Evolutionary conservation across 2,113 vertebrate species (phyloP), one percentile per base, ranked within the genome.

Genomic region (Paraplagusia blochii): DNA sequence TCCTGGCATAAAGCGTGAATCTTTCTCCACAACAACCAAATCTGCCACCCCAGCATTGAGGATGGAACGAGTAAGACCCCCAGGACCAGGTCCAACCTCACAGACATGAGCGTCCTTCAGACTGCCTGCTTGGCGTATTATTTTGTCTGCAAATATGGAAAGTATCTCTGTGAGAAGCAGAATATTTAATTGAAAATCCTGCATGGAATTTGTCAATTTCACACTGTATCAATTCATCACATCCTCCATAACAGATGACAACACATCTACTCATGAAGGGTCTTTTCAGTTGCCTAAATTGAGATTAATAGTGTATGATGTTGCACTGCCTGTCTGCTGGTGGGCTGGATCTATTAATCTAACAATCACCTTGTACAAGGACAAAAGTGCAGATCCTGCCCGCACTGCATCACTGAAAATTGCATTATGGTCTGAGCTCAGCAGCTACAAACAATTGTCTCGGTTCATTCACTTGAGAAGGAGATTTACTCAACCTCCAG

Each of bases 31-130:
- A 59, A 96, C 92, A 50, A 99, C 85, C n/a, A 99, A 73, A 9
- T 97, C 90, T 3, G 92, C 83, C 8, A 88, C 82, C 18, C 86
- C 87, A 12, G 93, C 89, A 19, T 88, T 95, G 50, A 99, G 92
- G 78, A 99, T 95, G 50, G 96, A 94, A 44, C 97, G 92, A 43
- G 95, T 98, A 77, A 99, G 90, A 19, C 95, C 95, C 5, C 97
- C 97, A 0, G 97, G 97, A 14, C 97, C 96, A 0, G 97, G 96
- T 13, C 97, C 97, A 62, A 99, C 96, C 80, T 99, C 97, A 0
- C 95, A 99, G 39, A 99, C 96, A 11, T 92, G 73, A 10, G 92
- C 88, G 39, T 89, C 75, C 74, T 69, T 92, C 76, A 99, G 87
- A 66, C 62, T 69, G 0, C 96, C 96, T 14, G 96, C 93, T 63